Conservation (phyloP, 2,113 vertebrate genomes). For the Nothocercus nigrocapillus region DNA sequence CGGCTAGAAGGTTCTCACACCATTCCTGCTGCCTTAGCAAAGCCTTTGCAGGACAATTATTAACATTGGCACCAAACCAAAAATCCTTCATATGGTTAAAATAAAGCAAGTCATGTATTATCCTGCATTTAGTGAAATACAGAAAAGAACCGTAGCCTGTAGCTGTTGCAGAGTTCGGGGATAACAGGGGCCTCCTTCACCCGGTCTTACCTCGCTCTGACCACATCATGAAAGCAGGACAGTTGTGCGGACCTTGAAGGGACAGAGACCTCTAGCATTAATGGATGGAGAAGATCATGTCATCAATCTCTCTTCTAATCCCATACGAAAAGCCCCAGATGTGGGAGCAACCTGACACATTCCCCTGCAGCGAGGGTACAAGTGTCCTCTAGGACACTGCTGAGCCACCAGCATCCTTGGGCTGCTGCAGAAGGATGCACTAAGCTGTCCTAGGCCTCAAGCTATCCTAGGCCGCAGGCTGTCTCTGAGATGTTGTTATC, state of each 20-base stretch:
- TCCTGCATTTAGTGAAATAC: neutral
- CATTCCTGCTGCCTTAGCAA: conserved; percentile 48
- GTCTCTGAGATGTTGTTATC: no score
- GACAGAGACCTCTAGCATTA: neutral
- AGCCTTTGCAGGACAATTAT: conserved; percentile 56
- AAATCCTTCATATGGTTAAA: conserved; percentile 60
- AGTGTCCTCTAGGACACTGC: neutral
- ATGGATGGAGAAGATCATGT: neutral
- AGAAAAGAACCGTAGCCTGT: conserved; percentile 14
- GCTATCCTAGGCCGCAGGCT: accelerated
- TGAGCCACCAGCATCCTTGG: neutral
- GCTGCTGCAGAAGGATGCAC: neutral
- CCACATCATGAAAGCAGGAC: neutral
- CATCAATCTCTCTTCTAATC: neutral
- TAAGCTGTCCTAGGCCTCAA: accelerated
- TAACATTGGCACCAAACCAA: conserved; percentile 47
- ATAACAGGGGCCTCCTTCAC: neutral
- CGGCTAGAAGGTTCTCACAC: conserved; percentile 6
- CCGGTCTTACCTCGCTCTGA: neutral
- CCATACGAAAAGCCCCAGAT: neutral
- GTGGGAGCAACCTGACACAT: neutral
- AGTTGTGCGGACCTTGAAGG: neutral
- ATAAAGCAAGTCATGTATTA: neutral
- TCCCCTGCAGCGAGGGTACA: accelerated
- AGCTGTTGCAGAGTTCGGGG: neutral